Base-by-base conservation (phyloP, 2,888 invertebrate genomes). In the Cepaea hortensis region DNA sequence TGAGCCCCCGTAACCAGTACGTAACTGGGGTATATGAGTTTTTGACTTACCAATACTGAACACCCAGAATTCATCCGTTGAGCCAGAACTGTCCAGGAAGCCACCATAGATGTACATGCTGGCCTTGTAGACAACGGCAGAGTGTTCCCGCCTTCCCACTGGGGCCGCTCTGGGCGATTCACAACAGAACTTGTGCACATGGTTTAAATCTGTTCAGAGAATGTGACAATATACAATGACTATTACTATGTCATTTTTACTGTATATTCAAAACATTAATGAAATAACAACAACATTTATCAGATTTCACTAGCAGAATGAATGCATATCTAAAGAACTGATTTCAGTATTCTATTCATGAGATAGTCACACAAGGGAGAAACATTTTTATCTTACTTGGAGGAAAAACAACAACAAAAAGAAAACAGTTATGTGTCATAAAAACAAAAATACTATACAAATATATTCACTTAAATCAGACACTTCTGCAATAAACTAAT, bases 71-170 rank as follows among this genome's bases (percentile, higher is more conserved):
- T 98, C 97, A 84, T 96, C 96, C 35, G 96, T 96, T 76, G 97
- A 97, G 11, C 98, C 98, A 85, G 96, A 95, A 88, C 97, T 95
- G 94, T 98, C 98, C 93, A 97, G 96, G 94, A 97, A 98, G 6
- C 98, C 98, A 7, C 98, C 98, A 94, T 97, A 98, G 89, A 98
- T 95, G 88, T 97, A 95, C 96, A 98, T 97, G 90, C 96, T 96
- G 90, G 97, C 96, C 88, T 96, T 96, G 93, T 97, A 96, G 79
- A 97, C 96, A 87, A 97, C 96, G 23, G 97, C 97, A 0, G 97
- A 96, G 95, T 98, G 98, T 0, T 97, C 97, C 86, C 97, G 95
- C 70, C 98, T 87, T 20, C 91, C 88, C 65, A 89, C 89, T 0
- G 92, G 92, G 83, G 90, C 88, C n/a, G 87, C 85, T n/a, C 87